phyloP scores from a whole-genome alignment of 2,113 vertebrate genomes.

The Anoplopoma fimbria region DNA sequence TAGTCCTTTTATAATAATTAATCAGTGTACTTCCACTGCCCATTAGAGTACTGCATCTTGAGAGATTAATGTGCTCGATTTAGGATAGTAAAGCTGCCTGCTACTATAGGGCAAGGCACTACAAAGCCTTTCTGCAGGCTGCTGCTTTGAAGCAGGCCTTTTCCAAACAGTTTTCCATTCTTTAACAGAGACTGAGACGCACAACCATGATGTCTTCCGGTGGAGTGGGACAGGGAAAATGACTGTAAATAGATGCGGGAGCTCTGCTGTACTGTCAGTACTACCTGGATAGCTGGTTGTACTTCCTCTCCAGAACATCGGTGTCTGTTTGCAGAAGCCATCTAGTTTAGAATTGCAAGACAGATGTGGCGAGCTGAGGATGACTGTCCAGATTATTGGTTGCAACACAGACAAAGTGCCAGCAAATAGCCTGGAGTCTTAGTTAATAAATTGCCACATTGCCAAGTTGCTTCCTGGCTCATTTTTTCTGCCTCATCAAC shows the following conservation, averaged over 20 bases:
- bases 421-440: slow-evolving; percentile 9
- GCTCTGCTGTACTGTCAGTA: neutral
- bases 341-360: neutral
- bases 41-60: slow-evolving; percentile 36
- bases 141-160: slow-evolving; percentile 32
- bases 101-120: neutral
- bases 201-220: slow-evolving; percentile 3
- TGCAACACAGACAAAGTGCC: slow-evolving; percentile 29
- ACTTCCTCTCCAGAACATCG: neutral
- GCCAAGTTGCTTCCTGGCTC: slow-evolving; percentile 32
- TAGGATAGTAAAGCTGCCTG: slow-evolving; percentile 32
- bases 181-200: neutral
- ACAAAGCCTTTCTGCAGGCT: slow-evolving; percentile 54
- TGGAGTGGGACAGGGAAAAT: neutral
- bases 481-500: slow-evolving; percentile 60
- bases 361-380: neutral
- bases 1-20: slow-evolving; percentile 40
- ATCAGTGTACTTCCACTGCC: slow-evolving; percentile 35
- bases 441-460: slow-evolving; percentile 55
- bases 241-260: slow-evolving; percentile 1
- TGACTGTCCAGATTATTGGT: slow-evolving; percentile 6
- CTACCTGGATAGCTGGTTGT: neutral
- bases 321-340: slow-evolving; percentile 2
- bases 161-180: slow-evolving; percentile 24
- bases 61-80: slow-evolving; percentile 40